Evolutionary conservation across 1,140 invertebrate species (phyloP), one percentile per base, ranked within the genome.

Genomic region (Ericerus pela): DNA sequence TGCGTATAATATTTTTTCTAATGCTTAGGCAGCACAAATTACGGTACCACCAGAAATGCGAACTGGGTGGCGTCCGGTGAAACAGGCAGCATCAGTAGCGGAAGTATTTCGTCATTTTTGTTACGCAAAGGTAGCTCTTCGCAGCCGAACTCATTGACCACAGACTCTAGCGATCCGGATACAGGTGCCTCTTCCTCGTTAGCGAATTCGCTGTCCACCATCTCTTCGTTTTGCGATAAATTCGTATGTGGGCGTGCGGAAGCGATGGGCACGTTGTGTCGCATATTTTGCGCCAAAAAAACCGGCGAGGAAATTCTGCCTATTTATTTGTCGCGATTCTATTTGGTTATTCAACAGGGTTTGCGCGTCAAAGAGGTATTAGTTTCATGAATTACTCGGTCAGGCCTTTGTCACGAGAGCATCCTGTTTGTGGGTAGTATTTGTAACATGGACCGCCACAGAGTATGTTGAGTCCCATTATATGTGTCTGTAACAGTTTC

Each of bases 241-340:
- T 84, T 81, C 64, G 81, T 85, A 65, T 77, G 80, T 61, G 96
- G 96, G 2, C 76, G 88, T 62, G 94, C 96, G 0, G 93, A 97
- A 72, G 95, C 96, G 2, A 77, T 97, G 60, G 95, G 92, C 1
- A 84, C 93, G 5, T 70, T 99, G 4, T 96, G 92, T 71, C 76
- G 93, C 63, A 92, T 99, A 63, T 88, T 99, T 65, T 96, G 92
- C 69, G 83, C 93, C 0, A 96, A 96, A 69, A 93, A 93, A 71
- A 93, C 91, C 14, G 87, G 87, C 29, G 96, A 99, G 73, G 84
- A 91, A 65, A 92, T 99, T 59, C 72, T 94, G 16, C 87, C 92
- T 2, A 82, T 92, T 2, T 99, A 99, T 72, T 75, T 97, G 61
- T 88, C 94, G 0, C 75, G 94, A 58, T 96, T 96, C 71, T 97